A percentile compares a stretch with the other conserved stretches of the same genome.
Conservation (phyloP, 2,113 vertebrate species). For the Aphyosemion australe region DNA sequence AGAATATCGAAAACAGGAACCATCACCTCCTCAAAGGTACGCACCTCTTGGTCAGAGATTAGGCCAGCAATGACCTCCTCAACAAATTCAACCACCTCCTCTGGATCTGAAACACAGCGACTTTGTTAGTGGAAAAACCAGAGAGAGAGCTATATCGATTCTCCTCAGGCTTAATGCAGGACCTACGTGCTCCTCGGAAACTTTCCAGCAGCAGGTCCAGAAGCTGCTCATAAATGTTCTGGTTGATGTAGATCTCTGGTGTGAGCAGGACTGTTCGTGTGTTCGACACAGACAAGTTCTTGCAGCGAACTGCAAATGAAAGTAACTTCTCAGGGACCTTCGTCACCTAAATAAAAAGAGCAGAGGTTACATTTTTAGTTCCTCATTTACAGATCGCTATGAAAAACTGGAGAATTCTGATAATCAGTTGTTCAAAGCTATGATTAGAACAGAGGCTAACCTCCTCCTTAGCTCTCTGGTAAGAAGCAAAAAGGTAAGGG, state of each 20-base stretch:
- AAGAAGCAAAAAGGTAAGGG: slow-evolving; percentile 92
- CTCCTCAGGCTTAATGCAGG: neutral
- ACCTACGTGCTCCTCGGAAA: slow-evolving; percentile 87
- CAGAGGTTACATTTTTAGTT: slow-evolving; percentile 6
- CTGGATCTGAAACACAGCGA: slow-evolving; percentile 81
- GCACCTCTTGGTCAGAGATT: slow-evolving; percentile 90
- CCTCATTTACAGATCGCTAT: slow-evolving; percentile 2
- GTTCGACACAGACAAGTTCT: slow-evolving; percentile 90
- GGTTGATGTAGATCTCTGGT: slow-evolving; percentile 92
- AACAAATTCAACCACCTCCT: slow-evolving; percentile 88
- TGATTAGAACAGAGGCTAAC: slow-evolving; percentile 87
- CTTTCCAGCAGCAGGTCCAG: slow-evolving; percentile 92
- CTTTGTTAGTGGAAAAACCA: slow-evolving; percentile 1
- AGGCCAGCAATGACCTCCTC: slow-evolving; percentile 90
- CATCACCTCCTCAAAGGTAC: slow-evolving; percentile 92
- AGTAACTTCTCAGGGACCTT: slow-evolving; percentile 96
- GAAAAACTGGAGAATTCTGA: neutral
- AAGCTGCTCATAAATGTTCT: slow-evolving; percentile 92
- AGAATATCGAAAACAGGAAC: slow-evolving; percentile 92
- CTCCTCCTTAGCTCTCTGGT: slow-evolving; percentile 93
- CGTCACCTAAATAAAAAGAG: slow-evolving; percentile 79
- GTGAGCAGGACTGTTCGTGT: slow-evolving; percentile 91
- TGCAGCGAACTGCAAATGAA: slow-evolving; percentile 90
- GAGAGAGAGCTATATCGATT: neutral
- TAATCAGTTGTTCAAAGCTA: neutral